Evolutionary conservation across 1,140 invertebrate genomes (phyloP).

Genomic region (Drosophila novamexicana): DNA sequence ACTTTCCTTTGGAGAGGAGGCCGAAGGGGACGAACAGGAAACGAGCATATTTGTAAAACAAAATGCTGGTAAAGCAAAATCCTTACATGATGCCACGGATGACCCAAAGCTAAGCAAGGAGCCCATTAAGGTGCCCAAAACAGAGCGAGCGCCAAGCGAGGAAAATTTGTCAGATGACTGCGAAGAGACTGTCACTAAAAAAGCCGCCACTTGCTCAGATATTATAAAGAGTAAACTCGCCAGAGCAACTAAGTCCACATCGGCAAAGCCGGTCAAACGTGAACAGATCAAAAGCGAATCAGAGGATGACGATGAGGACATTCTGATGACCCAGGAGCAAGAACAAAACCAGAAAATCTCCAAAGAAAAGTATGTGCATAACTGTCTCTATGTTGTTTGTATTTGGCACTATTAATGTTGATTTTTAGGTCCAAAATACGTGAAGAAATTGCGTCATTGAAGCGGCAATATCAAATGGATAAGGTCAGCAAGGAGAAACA

Average conservation of each 20-base stretch:
- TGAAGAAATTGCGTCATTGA: constrained; percentile 90
- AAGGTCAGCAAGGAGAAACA: constrained; percentile 85
- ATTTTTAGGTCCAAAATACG: constrained; percentile 90
- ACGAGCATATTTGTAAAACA: constrained; percentile 88
- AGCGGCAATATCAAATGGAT: constrained; percentile 89
- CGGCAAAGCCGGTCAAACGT: constrained; percentile 13
- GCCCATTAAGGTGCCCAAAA: constrained; percentile 85
- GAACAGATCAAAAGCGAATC: constrained; percentile 55
- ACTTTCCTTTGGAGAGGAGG: constrained; percentile 98
- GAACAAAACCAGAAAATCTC: constrained; percentile 87
- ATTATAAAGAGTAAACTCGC: constrained; percentile 56
- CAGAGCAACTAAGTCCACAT: constrained; percentile 32
- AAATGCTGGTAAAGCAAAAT: constrained; percentile 92
- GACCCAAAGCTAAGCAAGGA: constrained; percentile 95
- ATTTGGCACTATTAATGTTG: neutral
- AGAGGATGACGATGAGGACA: constrained; percentile 88
- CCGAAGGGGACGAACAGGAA: constrained; percentile 98
- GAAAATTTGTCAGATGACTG: constrained; percentile 85
- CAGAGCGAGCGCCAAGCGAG: constrained; percentile 72
- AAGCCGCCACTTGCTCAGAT: constrained; percentile 38
- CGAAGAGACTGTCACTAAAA: constrained; percentile 46
- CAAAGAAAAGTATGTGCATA: constrained; percentile 87
- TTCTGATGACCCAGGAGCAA: constrained; percentile 68
- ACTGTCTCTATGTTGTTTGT: too few species aligned
- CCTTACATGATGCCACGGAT: constrained; percentile 95